Evolutionary conservation across 1,140 invertebrate species (phyloP), one percentile per base, ranked within the genome.

Genomic region (Hylaeus volcanicus): DNA sequence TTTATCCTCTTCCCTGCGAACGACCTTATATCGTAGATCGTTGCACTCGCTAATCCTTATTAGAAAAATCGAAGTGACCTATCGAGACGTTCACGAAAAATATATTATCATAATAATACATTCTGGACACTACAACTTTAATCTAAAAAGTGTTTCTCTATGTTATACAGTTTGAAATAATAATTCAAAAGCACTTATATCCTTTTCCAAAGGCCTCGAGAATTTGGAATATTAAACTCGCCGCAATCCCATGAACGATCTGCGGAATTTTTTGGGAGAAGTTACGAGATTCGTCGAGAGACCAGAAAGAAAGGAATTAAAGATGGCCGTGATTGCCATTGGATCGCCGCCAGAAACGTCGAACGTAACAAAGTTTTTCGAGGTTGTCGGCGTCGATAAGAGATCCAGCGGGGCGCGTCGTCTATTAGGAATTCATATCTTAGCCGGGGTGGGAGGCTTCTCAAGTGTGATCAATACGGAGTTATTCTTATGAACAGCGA

Each of bases 371-470:
- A 89, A 87, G 86, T 88, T 89, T 89, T 87, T 86, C 84, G 84
- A 81, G 79, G 81, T 86, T 63, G 72, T 55, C 74, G 73, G 74
- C 82, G 78, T 86, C 79, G 85, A 86, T 86, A 85, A 77, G 43
- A 85, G 66, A 77, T 85, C 65, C 75, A 78, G 72, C 63, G 56
- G 55, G 41, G 1, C 43, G 14, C 58, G 76, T 65, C 61, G 71
- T 26, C 85, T 90, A 90, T 91, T 91, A 90, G 87, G 87, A 92
- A 92, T 91, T 92, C 90, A 91, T 92, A 91, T 90, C 89, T 90
- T 80, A 56, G 77, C 68, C 60, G 43, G 70, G 70, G 55, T 68
- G 58, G 66, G 70, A 72, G 83, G 82, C 76, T 85, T 85, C 88
- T 88, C 87, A 88, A 91, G 83, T 89, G 84, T 91, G 89, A 91